phyloP scores from a whole-genome alignment of 2,888 invertebrate species.

The Smittia aterrima region DNA sequence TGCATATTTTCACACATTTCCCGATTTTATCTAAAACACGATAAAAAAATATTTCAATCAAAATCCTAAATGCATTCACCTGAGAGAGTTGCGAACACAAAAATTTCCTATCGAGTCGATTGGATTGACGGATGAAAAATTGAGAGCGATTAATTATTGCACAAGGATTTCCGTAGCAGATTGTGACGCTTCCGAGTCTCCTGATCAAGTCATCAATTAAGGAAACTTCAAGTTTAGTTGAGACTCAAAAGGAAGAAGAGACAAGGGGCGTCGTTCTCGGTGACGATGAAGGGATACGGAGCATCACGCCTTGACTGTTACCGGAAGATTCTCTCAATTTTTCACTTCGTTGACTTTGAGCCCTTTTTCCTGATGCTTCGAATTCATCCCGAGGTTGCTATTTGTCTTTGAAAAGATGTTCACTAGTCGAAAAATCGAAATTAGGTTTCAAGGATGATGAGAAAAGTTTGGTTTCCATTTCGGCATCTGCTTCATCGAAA shows the following conservation, averaged over 20 bases:
- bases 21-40: too few species aligned
- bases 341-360: neutral
- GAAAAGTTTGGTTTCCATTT: neutral
- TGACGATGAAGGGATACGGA: neutral
- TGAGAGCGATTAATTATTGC: too few species aligned
- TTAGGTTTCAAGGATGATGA: neutral
- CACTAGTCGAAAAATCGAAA: neutral
- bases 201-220: neutral
- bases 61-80: too few species aligned
- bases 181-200: neutral
- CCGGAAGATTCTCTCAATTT: conserved; percentile 8
- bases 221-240: neutral
- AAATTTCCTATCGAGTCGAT: neutral
- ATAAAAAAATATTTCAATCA: too few species aligned
- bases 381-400: neutral
- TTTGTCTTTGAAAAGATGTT: neutral
- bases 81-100: too few species aligned
- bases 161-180: neutral
- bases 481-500: neutral
- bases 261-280: too few species aligned
- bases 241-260: neutral
- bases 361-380: neutral
- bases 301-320: conserved; percentile 1
- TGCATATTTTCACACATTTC: too few species aligned
- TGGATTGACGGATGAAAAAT: too few species aligned